These are phyloP conservation scores for Sceliomorpha sp. DNA, from an alignment of 2,888 invertebrate genomes.

Conservation along the genomic window DNA sequence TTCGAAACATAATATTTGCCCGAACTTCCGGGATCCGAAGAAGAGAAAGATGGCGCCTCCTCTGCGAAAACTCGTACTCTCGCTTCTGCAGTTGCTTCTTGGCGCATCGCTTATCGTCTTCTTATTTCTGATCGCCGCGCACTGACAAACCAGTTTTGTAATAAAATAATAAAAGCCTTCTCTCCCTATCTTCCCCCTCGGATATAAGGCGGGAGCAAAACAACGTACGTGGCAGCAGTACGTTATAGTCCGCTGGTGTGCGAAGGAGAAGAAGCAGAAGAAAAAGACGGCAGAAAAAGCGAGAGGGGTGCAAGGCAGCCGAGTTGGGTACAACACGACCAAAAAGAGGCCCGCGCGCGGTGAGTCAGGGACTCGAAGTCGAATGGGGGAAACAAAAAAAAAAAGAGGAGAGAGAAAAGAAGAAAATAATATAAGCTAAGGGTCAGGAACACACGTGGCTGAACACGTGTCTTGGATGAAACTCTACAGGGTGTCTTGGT, in stretches of 20 bases:
- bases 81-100: constrained; percentile 38
- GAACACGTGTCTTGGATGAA: constrained; percentile 70
- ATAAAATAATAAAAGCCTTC: constrained; percentile 71
- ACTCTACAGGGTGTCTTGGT: constrained; percentile 56
- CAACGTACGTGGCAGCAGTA: constrained; percentile 38
- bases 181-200: constrained; percentile 38
- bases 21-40: constrained; percentile 41
- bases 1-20: constrained; percentile 42
- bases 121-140: constrained; percentile 55
- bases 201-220: constrained; percentile 50
- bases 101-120: constrained; percentile 47
- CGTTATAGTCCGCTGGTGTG: constrained; percentile 42
- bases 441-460: constrained; percentile 66
- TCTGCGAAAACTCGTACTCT: constrained; percentile 36
- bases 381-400: constrained; percentile 37
- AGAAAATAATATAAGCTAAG: constrained; percentile 56
- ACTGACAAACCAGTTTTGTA: constrained; percentile 68
- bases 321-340: constrained; percentile 33
- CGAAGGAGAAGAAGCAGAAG: constrained; percentile 18
- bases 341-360: constrained; percentile 48
- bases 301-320: constrained; percentile 20
- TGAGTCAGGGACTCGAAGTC: constrained; percentile 49
- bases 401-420: constrained; percentile 39
- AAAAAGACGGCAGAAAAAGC: constrained; percentile 19
- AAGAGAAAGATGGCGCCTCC: constrained; percentile 17